Base-by-base conservation (phyloP, 2,888 invertebrate genomes). In the Hermodice carunculata region DNA sequence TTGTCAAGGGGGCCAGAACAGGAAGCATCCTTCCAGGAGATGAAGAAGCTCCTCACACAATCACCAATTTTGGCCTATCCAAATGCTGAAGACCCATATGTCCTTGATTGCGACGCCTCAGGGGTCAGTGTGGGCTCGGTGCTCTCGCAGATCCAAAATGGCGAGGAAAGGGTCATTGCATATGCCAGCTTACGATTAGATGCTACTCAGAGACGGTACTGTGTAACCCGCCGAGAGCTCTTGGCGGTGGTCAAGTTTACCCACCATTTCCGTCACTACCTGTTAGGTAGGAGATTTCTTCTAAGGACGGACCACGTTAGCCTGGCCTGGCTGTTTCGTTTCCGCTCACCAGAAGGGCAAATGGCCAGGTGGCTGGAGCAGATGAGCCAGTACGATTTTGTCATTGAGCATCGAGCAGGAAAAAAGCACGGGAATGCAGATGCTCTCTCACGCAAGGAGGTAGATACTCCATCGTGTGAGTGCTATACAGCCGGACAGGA, bases 21-120 rank as follows among this genome's bases (percentile, higher is more conserved):
- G n/a, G 37, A 66, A 32, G 28, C 44, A 4, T 29, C 59, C 53
- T 43, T 69, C 51, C 11, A 26, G 22, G n/a, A 42, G 5, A 28
- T 69, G 40, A 64, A 57, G 42, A 19, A 24, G 2, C 8, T 19
- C 0, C 48, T 75, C 11, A 60, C 52, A 1, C 31, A 31, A 4
- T 19, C 61, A 24, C 73, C 73, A 0, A 31, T 69, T 17, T 34
- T 70, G 22, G 49, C 26, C 28, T 26, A 53, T 42, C 48, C 40
- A 11, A 14, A 37, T 14, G 11, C 40, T 37, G 34, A 66, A 17
- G 51, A 51, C 34, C 11, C 29, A 11, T 61, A 54, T 61, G 58
- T 65, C 28, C 48, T 61, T n/a, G 61, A 65, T 44, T 59, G 40
- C n/a, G 63, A 66, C 49, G 61, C 67, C 17, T 64, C 63, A 28